These are phyloP conservation scores for Luscinia luscinia DNA, from an alignment of 2,797 vertebrate species.

Conservation along the genomic window DNA sequence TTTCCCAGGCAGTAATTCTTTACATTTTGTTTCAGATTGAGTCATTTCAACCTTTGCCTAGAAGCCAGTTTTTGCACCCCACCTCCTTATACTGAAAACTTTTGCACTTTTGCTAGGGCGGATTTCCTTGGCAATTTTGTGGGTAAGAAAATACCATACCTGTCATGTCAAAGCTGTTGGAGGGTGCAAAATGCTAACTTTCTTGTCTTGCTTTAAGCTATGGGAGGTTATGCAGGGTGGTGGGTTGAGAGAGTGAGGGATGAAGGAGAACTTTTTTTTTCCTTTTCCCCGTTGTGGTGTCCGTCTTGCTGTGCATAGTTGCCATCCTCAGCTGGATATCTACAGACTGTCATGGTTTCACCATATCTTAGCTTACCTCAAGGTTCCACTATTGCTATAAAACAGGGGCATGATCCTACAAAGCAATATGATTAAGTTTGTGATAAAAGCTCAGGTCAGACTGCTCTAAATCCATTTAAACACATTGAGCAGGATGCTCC, in stretches of 20 bases:
- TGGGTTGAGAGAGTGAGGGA: neutral
- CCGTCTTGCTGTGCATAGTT: neutral
- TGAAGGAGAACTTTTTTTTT: neutral
- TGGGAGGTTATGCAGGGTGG: neutral
- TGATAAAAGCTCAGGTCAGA: neutral
- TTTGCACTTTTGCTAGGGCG: conserved; percentile 58
- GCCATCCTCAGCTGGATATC: neutral
- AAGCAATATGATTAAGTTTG: accelerated
- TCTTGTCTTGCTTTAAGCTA: conserved; percentile 47
- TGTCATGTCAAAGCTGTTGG: conserved; percentile 65
- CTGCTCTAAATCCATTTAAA: neutral
- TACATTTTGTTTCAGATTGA: conserved; percentile 69
- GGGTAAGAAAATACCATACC: conserved; percentile 70
- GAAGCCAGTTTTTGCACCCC: conserved; percentile 58
- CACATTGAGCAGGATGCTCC: accelerated
- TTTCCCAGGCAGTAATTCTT: conserved; percentile 60
- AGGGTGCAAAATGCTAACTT: conserved; percentile 44
- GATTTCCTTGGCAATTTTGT: conserved; percentile 65
- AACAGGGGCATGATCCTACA: neutral
- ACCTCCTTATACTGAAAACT: conserved; percentile 60
- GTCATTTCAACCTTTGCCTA: conserved; percentile 72
- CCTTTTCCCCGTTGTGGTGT: neutral
- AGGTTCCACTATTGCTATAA: neutral
- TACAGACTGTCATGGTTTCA: neutral
- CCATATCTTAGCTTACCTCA: neutral